Base-by-base conservation (phyloP, 2,888 invertebrate genomes). In the Pterobdella sp. region DNA sequence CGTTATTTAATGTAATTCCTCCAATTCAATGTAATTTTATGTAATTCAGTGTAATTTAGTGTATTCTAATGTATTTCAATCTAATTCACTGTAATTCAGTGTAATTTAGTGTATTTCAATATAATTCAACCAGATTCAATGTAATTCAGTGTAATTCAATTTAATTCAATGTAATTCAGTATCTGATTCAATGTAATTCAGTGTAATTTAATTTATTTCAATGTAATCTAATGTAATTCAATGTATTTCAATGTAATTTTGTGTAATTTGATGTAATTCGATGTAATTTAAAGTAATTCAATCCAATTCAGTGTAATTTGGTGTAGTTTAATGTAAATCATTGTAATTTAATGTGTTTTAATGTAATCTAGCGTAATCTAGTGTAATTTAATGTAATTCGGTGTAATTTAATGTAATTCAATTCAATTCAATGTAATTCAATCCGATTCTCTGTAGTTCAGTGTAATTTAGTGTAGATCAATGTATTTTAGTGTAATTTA, bases 131-230 rank as follows among this genome's bases (percentile, higher is more conserved):
- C 14, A 18, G 18, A 49, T 18, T 49, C 52, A 49, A n/a, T 49
- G 52, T 49, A 49, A 49, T 49, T 49, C 52, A 49, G 52, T 49
- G 52, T 49, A 49, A 49, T 18, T 49, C 52, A 49, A n/a, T 49
- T 14, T 49, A 49, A 49, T 49, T 49, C 52, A 49, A n/a, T 49
- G 52, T 49, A 49, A 49, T n/a, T n/a, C n/a, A n/a, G n/a, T n/a
- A n/a, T n/a, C n/a, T n/a, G n/a, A n/a, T n/a, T n/a, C n/a, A n/a
- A n/a, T n/a, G n/a, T n/a, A n/a, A n/a, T n/a, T n/a, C n/a, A n/a
- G n/a, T n/a, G n/a, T n/a, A n/a, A n/a, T n/a, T n/a, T n/a, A n/a
- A n/a, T n/a, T n/a, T n/a, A n/a, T n/a, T n/a, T n/a, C n/a, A n/a
- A n/a, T n/a, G n/a, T n/a, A n/a, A n/a, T n/a, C n/a, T n/a, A n/a